phyloP scores from a whole-genome alignment of 2,888 invertebrate genomes.

The Phytoseiulus persimilis region DNA sequence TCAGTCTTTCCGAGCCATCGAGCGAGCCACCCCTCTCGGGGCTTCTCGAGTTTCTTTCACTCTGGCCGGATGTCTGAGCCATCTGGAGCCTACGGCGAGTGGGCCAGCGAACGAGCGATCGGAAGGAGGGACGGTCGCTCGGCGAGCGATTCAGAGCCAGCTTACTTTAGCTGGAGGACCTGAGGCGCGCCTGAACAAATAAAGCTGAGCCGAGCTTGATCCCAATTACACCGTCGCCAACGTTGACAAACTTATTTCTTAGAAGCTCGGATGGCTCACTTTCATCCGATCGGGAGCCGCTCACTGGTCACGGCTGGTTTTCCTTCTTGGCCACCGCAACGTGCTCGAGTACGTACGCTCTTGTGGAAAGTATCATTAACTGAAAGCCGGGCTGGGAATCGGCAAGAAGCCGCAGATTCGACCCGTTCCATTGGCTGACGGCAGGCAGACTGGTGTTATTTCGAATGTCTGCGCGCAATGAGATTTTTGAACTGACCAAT shows the following conservation, averaged over 20 bases:
- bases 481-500: background rate
- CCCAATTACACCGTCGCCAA: background rate
- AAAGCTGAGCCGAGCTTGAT: background rate
- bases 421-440: background rate
- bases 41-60: conserved; percentile 5
- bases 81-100: background rate
- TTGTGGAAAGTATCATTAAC: background rate
- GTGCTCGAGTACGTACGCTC: too few relatives aligned
- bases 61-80: background rate
- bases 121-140: background rate
- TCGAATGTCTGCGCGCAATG: background rate
- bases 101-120: background rate
- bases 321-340: too few relatives aligned
- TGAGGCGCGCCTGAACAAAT: background rate
- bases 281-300: too few relatives aligned
- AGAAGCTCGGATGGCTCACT: background rate
- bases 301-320: too few relatives aligned
- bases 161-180: background rate
- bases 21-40: background rate
- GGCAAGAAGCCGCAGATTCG: background rate
- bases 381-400: background rate
- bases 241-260: background rate
- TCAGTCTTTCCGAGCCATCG: background rate
- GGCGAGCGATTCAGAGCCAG: background rate
- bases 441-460: background rate